Evolutionary conservation across 35 echinoderm and acorn worm genomes (phyloP).

Genomic region (Chiridota heheva): DNA sequence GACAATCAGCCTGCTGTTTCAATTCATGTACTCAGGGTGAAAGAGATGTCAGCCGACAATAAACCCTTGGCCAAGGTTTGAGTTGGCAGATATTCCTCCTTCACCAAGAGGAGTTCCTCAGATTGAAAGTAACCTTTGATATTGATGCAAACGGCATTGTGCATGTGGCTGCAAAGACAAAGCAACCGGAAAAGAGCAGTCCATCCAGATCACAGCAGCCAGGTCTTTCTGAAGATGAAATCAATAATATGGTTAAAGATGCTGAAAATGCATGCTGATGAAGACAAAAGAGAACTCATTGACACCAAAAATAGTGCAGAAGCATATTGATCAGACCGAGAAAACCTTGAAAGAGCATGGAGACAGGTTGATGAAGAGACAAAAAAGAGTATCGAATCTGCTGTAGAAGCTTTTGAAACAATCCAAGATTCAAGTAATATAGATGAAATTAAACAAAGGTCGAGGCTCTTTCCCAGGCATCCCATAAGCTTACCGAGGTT

Average conservation of each 20-base stretch:
- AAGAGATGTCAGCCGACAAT: slow-evolving; percentile 60
- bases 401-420: not conserved
- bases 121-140: slow-evolving; percentile 88
- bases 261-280: slow-evolving; percentile 78
- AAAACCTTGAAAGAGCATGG: not conserved
- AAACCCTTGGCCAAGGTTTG: slow-evolving; percentile 82
- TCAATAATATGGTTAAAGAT: slow-evolving; percentile 79
- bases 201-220: slow-evolving; percentile 80
- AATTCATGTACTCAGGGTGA: slow-evolving; percentile 84
- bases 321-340: not conserved
- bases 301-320: slow-evolving; percentile 44
- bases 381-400: not conserved
- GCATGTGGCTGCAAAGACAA: slow-evolving; percentile 74
- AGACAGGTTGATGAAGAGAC: not conserved
- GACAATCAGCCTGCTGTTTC: slow-evolving; percentile 84
- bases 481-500: not conserved
- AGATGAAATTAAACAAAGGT: not conserved
- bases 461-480: not conserved
- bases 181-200: slow-evolving; percentile 73
- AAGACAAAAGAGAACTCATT: slow-evolving; percentile 52
- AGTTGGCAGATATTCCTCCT: slow-evolving; percentile 64
- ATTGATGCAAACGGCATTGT: slow-evolving; percentile 86
- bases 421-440: not conserved
- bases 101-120: slow-evolving; percentile 77
- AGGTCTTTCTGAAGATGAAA: slow-evolving; percentile 81